Evolutionary conservation across 2,797 vertebrate species (phyloP).

Genomic region (Protonibea diacanthus): DNA sequence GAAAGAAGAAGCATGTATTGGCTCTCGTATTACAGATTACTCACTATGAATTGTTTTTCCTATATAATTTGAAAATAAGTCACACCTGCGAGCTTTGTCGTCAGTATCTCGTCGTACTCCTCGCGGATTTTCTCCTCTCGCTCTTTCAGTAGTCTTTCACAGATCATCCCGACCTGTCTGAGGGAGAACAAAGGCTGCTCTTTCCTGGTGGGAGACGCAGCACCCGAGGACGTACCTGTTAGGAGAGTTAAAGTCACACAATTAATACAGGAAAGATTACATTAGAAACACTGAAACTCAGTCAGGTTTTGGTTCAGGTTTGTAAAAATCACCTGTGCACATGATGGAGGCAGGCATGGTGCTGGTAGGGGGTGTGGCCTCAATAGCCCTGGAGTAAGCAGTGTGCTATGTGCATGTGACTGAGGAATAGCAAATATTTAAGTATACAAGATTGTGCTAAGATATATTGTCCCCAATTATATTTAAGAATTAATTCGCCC

Average conservation of each 20-base stretch:
- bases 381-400: too few species aligned
- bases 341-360: too few species aligned
- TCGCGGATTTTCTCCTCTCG: conserved; percentile 96
- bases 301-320: not conserved
- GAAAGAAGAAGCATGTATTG: conserved; percentile 18
- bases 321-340: too few species aligned
- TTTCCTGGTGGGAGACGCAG: conserved; percentile 92
- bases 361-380: too few species aligned
- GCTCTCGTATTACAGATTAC: not conserved
- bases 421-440: too few species aligned
- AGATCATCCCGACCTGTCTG: conserved; percentile 97
- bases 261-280: not conserved
- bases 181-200: conserved; percentile 97
- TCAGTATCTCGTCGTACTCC: conserved; percentile 97
- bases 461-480: too few species aligned
- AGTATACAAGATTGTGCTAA: too few species aligned
- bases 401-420: too few species aligned
- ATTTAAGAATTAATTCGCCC: too few species aligned
- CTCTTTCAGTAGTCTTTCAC: conserved; percentile 97
- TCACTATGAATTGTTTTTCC: not conserved
- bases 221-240: conserved; percentile 85
- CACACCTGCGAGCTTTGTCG: conserved; percentile 95
- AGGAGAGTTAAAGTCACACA: not conserved
- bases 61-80: not conserved
- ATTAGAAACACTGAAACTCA: not conserved